Percentiles rank a stretch among this genome's conserved stretches.
These are phyloP conservation scores for Cosmorhoe ocellata DNA, from an alignment of 2,888 invertebrate genomes.

Conservation along the genomic window DNA sequence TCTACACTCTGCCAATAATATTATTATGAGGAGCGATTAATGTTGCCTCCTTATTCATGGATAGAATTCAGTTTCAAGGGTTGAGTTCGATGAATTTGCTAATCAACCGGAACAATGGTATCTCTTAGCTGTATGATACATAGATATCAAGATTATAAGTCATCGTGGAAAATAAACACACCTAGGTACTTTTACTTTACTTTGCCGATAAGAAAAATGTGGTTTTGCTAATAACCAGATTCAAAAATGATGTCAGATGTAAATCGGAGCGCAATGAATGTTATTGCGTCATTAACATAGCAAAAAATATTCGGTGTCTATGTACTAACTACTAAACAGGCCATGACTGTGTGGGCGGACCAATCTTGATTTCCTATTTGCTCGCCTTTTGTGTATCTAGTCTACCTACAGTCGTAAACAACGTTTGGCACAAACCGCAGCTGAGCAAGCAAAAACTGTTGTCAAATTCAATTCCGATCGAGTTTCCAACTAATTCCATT, in stretches of 20 bases:
- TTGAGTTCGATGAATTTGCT: not conserved
- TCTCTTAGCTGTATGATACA: not conserved
- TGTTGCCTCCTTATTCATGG: not conserved
- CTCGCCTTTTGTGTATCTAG: conserved; percentile 7
- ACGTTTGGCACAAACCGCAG: conserved; percentile 15
- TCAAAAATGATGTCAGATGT: not conserved
- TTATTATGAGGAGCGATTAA: conserved; percentile 1
- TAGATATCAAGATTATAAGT: too few species aligned
- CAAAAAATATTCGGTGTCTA: conserved; percentile 1
- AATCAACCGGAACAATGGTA: not conserved
- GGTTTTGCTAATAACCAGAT: not conserved
- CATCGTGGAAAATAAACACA: not conserved
- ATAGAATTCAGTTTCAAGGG: not conserved
- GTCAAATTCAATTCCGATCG: conserved; percentile 46
- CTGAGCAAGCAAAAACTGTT: conserved; percentile 31
- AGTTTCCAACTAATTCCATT: conserved; percentile 43
- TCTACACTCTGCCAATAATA: conserved; percentile 25
- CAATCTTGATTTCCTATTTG: conserved; percentile 11
- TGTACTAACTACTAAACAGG: conserved; percentile 1
- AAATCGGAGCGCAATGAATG: not conserved
- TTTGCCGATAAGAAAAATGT: too few species aligned
- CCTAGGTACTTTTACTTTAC: not conserved
- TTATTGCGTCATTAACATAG: conserved; percentile 5
- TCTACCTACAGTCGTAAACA: conserved; percentile 16
- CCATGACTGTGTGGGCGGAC: conserved; percentile 4